Conservation (phyloP, 2,888 invertebrate species). For the Drosophila melanosoma region DNA sequence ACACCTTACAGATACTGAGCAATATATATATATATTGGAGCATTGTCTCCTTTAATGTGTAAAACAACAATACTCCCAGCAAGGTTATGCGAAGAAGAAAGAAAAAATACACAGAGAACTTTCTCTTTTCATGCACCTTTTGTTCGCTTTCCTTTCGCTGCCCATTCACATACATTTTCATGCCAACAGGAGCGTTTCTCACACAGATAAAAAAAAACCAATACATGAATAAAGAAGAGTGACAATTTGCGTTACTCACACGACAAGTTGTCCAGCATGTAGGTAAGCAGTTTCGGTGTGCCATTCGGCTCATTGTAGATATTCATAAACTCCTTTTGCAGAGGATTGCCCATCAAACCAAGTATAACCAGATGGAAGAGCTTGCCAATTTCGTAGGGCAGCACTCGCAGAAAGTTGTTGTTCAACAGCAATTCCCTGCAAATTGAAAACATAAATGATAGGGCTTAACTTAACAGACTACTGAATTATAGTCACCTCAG, state of each 20-base stretch:
- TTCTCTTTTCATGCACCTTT: constrained; percentile 74
- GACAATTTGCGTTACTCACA: constrained; percentile 87
- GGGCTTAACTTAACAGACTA: background rate
- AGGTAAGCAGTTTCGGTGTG: constrained; percentile 96
- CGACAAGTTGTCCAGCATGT: constrained; percentile 98
- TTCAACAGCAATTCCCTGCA: constrained; percentile 96
- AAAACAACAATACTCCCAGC: background rate
- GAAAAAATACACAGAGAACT: constrained; percentile 50
- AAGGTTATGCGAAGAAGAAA: constrained; percentile 32
- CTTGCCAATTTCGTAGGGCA: constrained; percentile 99
- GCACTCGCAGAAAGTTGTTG: constrained; percentile 96
- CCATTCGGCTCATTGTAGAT: constrained; percentile 97
- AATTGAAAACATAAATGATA: constrained; percentile 81
- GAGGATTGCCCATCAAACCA: constrained; percentile 96
- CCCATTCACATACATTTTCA: constrained; percentile 26
- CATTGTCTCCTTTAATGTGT: background rate
- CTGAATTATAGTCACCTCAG: constrained; percentile 88
- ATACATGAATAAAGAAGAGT: constrained; percentile 17
- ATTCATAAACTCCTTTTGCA: constrained; percentile 95
- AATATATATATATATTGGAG: background rate
- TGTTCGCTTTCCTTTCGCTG: constrained; percentile 71
- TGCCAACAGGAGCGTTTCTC: constrained; percentile 5
- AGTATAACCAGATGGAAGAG: constrained; percentile 97
- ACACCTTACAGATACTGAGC: background rate
- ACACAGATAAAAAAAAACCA: constrained; percentile 2